Conservation (phyloP, 1,140 invertebrate species). For the Pygmarrhopalites habei region DNA sequence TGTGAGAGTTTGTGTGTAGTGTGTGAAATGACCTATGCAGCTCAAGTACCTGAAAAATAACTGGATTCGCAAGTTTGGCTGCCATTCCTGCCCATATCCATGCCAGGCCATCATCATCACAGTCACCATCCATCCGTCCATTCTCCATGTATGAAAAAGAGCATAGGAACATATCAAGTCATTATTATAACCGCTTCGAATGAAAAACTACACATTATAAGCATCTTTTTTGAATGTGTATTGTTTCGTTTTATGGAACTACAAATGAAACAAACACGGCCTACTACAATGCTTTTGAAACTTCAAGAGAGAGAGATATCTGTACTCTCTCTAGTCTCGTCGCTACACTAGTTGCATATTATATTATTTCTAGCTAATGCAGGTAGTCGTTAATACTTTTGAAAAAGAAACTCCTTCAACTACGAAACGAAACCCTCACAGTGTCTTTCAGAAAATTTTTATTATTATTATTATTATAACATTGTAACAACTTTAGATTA, state of each 20-base stretch:
- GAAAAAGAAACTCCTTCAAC: too few relatives aligned
- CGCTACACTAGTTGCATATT: too few relatives aligned
- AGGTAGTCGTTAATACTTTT: not conserved
- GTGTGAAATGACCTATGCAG: slow-evolving; percentile 16
- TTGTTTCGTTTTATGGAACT: slow-evolving; percentile 15
- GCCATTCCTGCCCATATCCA: slow-evolving; percentile 1
- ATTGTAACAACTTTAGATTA: too few relatives aligned
- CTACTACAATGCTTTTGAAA: slow-evolving; percentile 6
- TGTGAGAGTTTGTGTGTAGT: slow-evolving; percentile 1
- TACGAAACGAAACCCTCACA: too few relatives aligned
- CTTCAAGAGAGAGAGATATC: not conserved
- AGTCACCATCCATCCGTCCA: not conserved
- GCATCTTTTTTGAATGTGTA: slow-evolving; percentile 9
- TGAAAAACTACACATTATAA: not conserved
- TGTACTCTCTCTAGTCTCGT: too few relatives aligned
- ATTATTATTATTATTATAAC: too few relatives aligned
- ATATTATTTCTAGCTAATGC: too few relatives aligned
- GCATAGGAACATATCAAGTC: too few relatives aligned
- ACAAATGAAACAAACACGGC: slow-evolving; percentile 11
- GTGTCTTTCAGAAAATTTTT: too few relatives aligned
- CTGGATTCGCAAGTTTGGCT: slow-evolving; percentile 13
- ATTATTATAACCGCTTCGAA: too few relatives aligned
- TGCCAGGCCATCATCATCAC: not conserved
- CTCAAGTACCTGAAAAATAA: slow-evolving; percentile 10
- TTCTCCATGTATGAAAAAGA: not conserved